Percentiles rank a stretch among this genome's conserved stretches.
Evolutionary conservation across 1,140 invertebrate species (phyloP).

Genomic region (Bombus soroeensis): DNA sequence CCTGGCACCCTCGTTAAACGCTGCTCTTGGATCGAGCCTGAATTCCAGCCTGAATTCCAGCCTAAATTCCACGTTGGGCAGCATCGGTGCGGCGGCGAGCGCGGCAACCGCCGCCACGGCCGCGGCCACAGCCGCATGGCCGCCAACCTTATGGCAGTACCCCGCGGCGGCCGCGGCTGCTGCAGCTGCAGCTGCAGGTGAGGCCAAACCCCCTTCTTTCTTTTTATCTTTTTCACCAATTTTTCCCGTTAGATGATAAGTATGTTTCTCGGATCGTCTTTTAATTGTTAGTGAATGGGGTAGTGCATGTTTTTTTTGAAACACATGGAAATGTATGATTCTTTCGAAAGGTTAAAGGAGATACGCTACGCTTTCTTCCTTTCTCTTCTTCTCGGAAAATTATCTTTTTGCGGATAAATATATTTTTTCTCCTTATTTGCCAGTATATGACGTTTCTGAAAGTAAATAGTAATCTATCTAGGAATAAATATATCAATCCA

Average conservation of each 20-base stretch:
- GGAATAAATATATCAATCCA: too few relatives aligned
- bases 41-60: slow-evolving; percentile 82
- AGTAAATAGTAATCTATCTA: too few relatives aligned
- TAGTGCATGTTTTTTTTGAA: too few relatives aligned
- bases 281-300: too few relatives aligned
- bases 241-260: background rate
- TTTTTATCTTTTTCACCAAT: background rate
- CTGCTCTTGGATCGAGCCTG: slow-evolving; percentile 79
- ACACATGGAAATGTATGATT: too few relatives aligned
- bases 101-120: slow-evolving; percentile 75
- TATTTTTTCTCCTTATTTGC: too few relatives aligned
- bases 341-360: too few relatives aligned
- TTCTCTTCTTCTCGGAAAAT: background rate
- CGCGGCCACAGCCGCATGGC: slow-evolving; percentile 73
- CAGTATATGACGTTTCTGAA: too few relatives aligned
- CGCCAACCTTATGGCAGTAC: slow-evolving; percentile 89
- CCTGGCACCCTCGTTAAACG: slow-evolving; percentile 82
- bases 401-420: background rate
- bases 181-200: slow-evolving; percentile 59
- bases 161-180: slow-evolving; percentile 81
- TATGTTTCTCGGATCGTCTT: too few relatives aligned
- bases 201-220: background rate
- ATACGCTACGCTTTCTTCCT: background rate
- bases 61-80: slow-evolving; percentile 81
- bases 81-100: slow-evolving; percentile 77